A percentile compares a stretch with the other conserved stretches of the same genome.
These are phyloP conservation scores for Drosophila borealis DNA, from an alignment of 2,888 invertebrate genomes.

Conservation along the genomic window DNA sequence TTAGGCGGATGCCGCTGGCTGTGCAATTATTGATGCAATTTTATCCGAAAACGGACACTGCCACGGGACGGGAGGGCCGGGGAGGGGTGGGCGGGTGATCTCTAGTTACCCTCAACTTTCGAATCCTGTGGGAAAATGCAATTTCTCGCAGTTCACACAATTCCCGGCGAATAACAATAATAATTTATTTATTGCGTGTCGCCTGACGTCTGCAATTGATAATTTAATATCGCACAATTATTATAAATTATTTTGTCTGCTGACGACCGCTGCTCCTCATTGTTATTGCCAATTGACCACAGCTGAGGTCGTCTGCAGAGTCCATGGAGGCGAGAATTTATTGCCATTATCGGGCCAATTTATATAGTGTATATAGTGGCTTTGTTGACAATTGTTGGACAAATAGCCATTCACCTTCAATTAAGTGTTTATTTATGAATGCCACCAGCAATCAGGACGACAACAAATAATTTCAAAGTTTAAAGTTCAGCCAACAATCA, in stretches of 20 bases:
- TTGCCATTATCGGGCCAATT: slow-evolving; percentile 53
- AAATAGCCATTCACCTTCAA: slow-evolving; percentile 41
- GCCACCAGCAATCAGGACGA: slow-evolving; percentile 11
- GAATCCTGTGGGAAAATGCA: slow-evolving; percentile 70
- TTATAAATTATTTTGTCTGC: slow-evolving; percentile 68
- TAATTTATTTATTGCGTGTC: slow-evolving; percentile 69
- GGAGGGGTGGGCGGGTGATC: not conserved
- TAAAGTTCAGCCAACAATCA: slow-evolving; percentile 6
- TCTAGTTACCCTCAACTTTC: slow-evolving; percentile 22
- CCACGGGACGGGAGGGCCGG: not conserved
- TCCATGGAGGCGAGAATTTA: slow-evolving; percentile 45
- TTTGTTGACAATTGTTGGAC: slow-evolving; percentile 40
- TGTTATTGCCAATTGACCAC: slow-evolving; percentile 41
- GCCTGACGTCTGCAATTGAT: slow-evolving; percentile 68
- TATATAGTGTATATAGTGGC: slow-evolving; percentile 18
- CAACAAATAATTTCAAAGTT: slow-evolving; percentile 14
- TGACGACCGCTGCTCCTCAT: slow-evolving; percentile 12
- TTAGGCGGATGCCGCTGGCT: slow-evolving; percentile 57
- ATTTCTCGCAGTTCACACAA: slow-evolving; percentile 62
- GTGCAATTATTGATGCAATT: slow-evolving; percentile 62
- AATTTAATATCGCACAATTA: slow-evolving; percentile 76
- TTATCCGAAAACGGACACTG: slow-evolving; percentile 29
- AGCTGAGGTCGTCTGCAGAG: slow-evolving; percentile 12
- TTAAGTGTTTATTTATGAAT: slow-evolving; percentile 34
- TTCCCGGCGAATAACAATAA: slow-evolving; percentile 28